These are phyloP conservation scores for Lathronympha strigana DNA, from an alignment of 2,888 invertebrate genomes.

Conservation along the genomic window DNA sequence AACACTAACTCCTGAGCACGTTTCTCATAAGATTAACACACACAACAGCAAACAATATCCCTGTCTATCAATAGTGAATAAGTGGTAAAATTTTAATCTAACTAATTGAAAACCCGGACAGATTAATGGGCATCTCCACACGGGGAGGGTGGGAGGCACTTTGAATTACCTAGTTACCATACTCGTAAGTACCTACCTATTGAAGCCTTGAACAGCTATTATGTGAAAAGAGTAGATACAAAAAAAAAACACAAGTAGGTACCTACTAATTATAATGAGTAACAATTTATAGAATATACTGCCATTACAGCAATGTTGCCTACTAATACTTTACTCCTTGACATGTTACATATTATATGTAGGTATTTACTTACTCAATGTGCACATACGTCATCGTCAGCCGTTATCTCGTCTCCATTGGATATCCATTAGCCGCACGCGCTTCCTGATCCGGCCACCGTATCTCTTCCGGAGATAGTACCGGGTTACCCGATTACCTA, in stretches of 20 bases:
- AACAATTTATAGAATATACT: no score
- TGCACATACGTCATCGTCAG: background rate
- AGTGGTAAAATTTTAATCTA: slow-evolving; percentile 33
- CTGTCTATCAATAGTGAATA: slow-evolving; percentile 10
- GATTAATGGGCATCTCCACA: slow-evolving; percentile 29
- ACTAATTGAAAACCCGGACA: slow-evolving; percentile 26
- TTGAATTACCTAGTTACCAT: slow-evolving; percentile 11
- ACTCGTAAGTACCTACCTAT: background rate
- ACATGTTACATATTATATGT: background rate
- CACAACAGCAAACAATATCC: no score
- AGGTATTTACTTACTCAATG: background rate
- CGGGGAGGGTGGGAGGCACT: slow-evolving; percentile 25
- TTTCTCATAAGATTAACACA: background rate
- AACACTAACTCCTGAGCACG: background rate
- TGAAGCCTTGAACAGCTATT: no score
- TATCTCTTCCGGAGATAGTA: slow-evolving; percentile 26
- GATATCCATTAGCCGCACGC: slow-evolving; percentile 24
- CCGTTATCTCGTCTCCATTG: slow-evolving; percentile 22
- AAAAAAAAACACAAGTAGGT: no score
- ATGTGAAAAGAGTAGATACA: no score
- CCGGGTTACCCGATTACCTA: background rate
- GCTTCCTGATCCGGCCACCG: slow-evolving; percentile 14
- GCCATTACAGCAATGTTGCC: no score
- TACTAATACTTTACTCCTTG: no score
- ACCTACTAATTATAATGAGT: no score